phyloP scores from a whole-genome alignment of 2,888 invertebrate species.

The Thymelicus sylvestris region DNA sequence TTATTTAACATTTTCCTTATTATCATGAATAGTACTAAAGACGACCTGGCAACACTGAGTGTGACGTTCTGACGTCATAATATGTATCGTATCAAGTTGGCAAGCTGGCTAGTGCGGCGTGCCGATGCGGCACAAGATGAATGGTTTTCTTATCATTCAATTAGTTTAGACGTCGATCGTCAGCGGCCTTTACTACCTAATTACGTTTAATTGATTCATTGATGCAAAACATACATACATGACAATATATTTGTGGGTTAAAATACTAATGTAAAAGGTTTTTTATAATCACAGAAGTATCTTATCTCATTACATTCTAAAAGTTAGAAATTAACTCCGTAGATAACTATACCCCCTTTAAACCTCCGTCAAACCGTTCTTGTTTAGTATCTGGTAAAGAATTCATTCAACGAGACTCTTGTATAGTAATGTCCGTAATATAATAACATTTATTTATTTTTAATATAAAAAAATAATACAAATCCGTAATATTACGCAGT shows the following conservation, averaged over 20 bases:
- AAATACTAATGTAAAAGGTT: neutral
- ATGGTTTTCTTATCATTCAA: constrained; percentile 5
- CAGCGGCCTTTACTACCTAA: neutral
- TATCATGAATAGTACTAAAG: neutral
- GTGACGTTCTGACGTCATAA: too few relatives aligned
- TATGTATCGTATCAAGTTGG: neutral
- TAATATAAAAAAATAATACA: too few relatives aligned
- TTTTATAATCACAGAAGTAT: too few relatives aligned
- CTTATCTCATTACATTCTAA: too few relatives aligned
- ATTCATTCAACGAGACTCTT: too few relatives aligned
- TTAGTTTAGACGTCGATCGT: neutral
- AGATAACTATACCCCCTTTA: too few relatives aligned
- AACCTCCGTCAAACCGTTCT: too few relatives aligned
- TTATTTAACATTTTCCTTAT: neutral
- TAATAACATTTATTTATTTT: too few relatives aligned
- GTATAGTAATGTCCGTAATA: too few relatives aligned
- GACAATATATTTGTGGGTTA: too few relatives aligned
- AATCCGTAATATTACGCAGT: neutral
- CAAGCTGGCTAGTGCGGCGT: neutral
- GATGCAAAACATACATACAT: neutral
- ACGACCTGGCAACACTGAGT: neutral
- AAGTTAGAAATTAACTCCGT: too few relatives aligned
- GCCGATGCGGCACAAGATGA: neutral
- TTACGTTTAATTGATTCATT: neutral
- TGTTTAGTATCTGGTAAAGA: too few relatives aligned